Evolutionary conservation across 2,797 vertebrate species (phyloP), one percentile per base, ranked within the genome.

Genomic region (Chrysocyon brachyurus): DNA sequence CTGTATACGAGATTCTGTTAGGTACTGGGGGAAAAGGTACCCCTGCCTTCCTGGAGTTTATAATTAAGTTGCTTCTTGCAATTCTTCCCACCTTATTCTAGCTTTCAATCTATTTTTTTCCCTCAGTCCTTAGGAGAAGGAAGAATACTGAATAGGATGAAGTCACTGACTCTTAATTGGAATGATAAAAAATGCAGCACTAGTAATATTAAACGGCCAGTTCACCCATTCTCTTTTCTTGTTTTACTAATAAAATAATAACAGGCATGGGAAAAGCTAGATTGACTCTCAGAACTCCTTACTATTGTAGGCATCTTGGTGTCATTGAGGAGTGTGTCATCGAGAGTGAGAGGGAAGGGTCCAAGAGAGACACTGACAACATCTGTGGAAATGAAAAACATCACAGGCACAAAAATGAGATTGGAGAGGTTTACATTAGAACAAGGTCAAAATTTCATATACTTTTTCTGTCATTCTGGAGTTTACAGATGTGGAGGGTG

Each of bases 281-380:
- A 49, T 4, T 12, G 15, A 61, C 94, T 66, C 78, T 73, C 0
- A 70, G n/a, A 52, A 52, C 6, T 63, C 63, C 98, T 98, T 96
- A 99, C 99, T 98, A 98, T 98, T 79, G 97, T 94, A 12, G 98
- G 95, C 16, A 93, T 97, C 95, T 95, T 98, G 1, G 98, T 99
- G 88, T 97, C 98, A 0, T 98, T 98, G 82, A 98, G 97, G 40
- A 98, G 3, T 0, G 93, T 97, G 12, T 97, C 73, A 1, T 98
- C 97, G 26, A 98, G 97, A 57, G 96, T 81, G 7, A 97, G 94
- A 56, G 86, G 64, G 7, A 96, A 93, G 0, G 93, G 90, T 19
- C 94, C 31, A 0, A 98, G 15, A 1, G 96, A 7, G 70, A 95
- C 33, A 96, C 59, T 52, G 49, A 98, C 75, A 79, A 97, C 31